Evolutionary conservation across 2,797 vertebrate genomes (phyloP).

Genomic region (Neopelma chrysocephalum): DNA sequence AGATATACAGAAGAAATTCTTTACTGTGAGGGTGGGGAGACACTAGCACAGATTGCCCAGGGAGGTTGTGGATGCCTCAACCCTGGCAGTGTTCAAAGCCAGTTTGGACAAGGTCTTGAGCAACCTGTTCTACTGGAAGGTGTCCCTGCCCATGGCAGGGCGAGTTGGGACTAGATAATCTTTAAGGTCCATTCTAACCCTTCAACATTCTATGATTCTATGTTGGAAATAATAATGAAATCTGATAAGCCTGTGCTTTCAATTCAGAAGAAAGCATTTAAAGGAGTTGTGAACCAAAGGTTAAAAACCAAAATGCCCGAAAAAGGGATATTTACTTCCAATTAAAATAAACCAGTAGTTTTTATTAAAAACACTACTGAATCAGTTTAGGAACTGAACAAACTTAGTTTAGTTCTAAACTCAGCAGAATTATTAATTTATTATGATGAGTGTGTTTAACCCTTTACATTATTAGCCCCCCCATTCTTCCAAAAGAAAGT

Average conservation of each 20-base stretch:
- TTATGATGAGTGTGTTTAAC: not conserved
- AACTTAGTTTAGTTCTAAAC: no score
- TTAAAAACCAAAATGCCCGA: not conserved
- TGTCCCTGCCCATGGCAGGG: no score
- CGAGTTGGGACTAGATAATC: no score
- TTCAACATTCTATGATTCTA: not conserved
- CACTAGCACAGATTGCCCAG: no score
- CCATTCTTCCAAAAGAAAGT: not conserved
- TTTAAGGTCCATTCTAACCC: no score
- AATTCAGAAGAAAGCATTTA: not conserved
- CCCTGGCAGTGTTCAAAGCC: no score
- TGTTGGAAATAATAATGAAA: not conserved
- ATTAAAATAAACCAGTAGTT: not conserved
- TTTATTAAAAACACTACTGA: not conserved
- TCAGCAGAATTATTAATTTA: not conserved
- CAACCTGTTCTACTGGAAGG: no score
- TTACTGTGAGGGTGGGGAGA: no score
- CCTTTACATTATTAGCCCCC: not conserved
- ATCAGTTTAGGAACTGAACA: no score
- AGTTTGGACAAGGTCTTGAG: no score
- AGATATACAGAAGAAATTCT: no score
- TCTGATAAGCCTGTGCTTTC: not conserved
- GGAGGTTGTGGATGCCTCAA: no score
- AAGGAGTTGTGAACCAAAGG: not conserved
- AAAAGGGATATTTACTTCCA: not conserved